Base-by-base conservation (phyloP, 53 echinoderm and acorn worm genomes). In the Echinarachnius parma region DNA sequence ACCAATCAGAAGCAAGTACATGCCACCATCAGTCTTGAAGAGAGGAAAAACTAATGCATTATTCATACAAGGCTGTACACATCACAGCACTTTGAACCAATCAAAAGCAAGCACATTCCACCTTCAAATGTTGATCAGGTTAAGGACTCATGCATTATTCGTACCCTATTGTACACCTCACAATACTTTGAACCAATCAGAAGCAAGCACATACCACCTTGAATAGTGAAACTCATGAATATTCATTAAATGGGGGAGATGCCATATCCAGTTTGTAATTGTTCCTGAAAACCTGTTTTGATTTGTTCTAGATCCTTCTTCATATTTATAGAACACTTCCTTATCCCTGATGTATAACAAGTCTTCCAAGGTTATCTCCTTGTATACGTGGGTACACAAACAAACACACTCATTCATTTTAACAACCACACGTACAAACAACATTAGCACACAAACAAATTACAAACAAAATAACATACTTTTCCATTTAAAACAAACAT, bases 141-240 rank as follows among this genome's bases (percentile, higher is more conserved):
- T n/a, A n/a, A n/a, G n/a, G n/a, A n/a, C n/a, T n/a, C n/a, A n/a
- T n/a, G n/a, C n/a, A n/a, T n/a, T n/a, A n/a, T n/a, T n/a, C n/a
- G n/a, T n/a, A n/a, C n/a, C 39, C 35, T 4, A 22, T 37, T 36
- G 34, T 10, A 35, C 1, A 30, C 4, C 28, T 4, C 37, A 20
- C 61, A 61, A 3, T 25, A 62, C 66, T 65, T 42, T 9, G 4
- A 42, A 27, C 45, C 66, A 65, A 45, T 45, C 29, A 47, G 66
- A 16, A 14, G 28, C 7, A 9, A 15, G 19, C 15, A 1, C 18
- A n/a, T n/a, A n/a, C n/a, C n/a, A n/a, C n/a, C n/a, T n/a, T n/a
- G n/a, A n/a, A 42, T n/a, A n/a, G n/a, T n/a, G 42, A 4, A 7
- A 3, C 25, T 64, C 64, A 27, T 65, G 66, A 65, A 65, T 65